Evolutionary conservation across 2,113 vertebrate genomes (phyloP).

Genomic region (Cebidichthys violaceus): DNA sequence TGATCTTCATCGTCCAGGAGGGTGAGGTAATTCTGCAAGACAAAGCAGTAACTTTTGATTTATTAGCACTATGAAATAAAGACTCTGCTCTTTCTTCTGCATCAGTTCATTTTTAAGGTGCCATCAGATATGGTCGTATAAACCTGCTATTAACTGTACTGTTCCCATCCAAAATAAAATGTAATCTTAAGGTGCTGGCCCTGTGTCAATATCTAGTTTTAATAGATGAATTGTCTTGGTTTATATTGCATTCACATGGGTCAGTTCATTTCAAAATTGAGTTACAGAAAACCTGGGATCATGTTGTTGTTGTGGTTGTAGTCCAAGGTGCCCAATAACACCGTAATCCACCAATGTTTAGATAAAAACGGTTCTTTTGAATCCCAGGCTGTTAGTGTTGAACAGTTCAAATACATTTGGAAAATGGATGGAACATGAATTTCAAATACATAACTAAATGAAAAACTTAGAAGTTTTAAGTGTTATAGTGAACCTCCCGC

Average conservation of each 20-base stretch:
- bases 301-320: not conserved
- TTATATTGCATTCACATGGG: no score
- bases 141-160: not conserved
- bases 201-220: no score
- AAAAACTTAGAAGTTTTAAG: not conserved
- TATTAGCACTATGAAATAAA: not conserved
- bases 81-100: not conserved
- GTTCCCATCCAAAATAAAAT: not conserved
- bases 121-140: not conserved
- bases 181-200: no score
- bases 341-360: not conserved
- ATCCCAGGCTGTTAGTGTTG: no score
- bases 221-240: no score
- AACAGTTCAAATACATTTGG: not conserved
- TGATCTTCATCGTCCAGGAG: constrained; percentile 98
- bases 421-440: not conserved
- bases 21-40: constrained; percentile 93
- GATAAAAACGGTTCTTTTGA: not conserved
- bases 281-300: no score
- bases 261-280: no score
- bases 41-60: not conserved
- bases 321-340: not conserved
- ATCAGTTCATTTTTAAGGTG: not conserved
- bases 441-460: not conserved
- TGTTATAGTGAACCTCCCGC: not conserved